Percentiles rank a stretch among this genome's conserved stretches.
phyloP scores from a whole-genome alignment of 2,113 vertebrate genomes.

The Pachycephala philippinensis region DNA sequence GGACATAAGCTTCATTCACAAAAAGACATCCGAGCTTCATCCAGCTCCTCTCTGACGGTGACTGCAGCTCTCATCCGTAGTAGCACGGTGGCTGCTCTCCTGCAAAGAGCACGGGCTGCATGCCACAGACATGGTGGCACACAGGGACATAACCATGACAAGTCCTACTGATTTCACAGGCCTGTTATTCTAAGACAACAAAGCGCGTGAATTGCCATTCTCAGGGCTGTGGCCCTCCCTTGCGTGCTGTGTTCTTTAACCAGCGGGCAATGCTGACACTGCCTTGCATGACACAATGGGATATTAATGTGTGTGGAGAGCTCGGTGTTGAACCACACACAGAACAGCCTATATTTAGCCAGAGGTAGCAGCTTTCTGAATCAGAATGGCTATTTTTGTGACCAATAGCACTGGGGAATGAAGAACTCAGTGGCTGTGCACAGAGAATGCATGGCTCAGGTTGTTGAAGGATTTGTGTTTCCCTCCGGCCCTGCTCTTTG shows the following conservation, averaged over 20 bases:
- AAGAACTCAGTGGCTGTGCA: not conserved
- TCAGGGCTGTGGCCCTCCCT: not conserved
- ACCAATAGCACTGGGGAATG: not conserved
- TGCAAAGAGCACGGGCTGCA: rapidly evolving
- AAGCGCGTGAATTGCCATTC: rapidly evolving
- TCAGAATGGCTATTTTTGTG: not conserved
- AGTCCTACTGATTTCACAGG: not conserved
- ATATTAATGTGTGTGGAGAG: not conserved
- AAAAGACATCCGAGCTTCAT: not conserved
- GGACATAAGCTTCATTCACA: not conserved
- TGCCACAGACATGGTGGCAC: rapidly evolving
- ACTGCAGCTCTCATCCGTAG: not conserved
- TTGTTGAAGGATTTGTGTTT: not conserved
- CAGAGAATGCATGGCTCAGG: not conserved
- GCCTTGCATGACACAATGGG: not conserved
- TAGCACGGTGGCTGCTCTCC: not conserved
- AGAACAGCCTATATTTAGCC: not conserved
- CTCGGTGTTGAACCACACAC: not conserved
- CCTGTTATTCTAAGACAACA: not conserved
- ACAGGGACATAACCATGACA: rapidly evolving
- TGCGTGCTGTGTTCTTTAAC: not conserved
- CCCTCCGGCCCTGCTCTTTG: not conserved
- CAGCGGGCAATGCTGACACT: not conserved
- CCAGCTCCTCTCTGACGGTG: rapidly evolving
- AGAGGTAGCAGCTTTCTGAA: not conserved